Percentiles rank a stretch among this genome's conserved stretches.
Conservation (phyloP, 2,113 vertebrate genomes). For the Aviceda subcristata region DNA sequence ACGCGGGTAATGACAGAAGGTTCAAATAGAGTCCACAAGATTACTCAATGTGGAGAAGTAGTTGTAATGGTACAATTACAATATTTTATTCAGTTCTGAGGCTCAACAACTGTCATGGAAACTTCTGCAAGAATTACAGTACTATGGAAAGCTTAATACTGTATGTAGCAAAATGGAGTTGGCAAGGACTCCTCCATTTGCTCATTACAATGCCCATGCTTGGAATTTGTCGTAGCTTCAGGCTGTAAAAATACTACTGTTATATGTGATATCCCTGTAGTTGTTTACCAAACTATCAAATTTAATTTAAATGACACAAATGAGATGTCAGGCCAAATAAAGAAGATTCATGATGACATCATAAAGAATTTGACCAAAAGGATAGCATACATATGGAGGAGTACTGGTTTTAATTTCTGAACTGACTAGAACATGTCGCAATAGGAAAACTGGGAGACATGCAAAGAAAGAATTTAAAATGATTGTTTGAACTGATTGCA, state of each 20-base stretch:
- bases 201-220: not conserved
- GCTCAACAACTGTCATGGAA: not conserved
- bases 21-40: not conserved
- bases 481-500: not conserved
- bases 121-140: not conserved
- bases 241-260: not conserved
- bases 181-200: not conserved
- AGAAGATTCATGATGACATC: not conserved
- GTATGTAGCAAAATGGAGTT: not conserved
- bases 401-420: not conserved
- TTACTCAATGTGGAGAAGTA: not conserved
- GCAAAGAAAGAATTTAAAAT: not conserved
- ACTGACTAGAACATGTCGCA: not conserved
- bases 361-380: not conserved
- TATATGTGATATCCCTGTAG: not conserved
- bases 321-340: not conserved
- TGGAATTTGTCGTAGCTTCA: not conserved
- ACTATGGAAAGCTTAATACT: not conserved
- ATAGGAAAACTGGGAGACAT: not conserved
- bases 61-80: not conserved
- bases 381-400: not conserved
- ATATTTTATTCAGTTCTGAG: not conserved
- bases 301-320: not conserved
- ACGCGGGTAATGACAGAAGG: not conserved
- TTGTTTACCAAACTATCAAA: not conserved